Evolutionary conservation across 1,140 invertebrate species (phyloP), one percentile per base, ranked within the genome.

Genomic region (Lordiphosa mommai): DNA sequence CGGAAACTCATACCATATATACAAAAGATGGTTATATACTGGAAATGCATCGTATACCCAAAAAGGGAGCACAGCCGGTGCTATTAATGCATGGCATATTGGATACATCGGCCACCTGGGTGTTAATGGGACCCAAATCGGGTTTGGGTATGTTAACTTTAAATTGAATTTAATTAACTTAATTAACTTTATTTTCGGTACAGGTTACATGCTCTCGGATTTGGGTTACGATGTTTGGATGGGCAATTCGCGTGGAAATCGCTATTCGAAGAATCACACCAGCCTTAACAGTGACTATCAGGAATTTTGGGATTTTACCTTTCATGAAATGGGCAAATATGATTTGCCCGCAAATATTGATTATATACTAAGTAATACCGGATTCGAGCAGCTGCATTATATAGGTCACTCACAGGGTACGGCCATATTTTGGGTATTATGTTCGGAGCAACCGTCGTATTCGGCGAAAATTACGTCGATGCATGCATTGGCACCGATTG

Each of bases 311-410:
- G 89, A 93, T 59, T 96, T 94, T 73, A 94, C 93, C 37, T 96
- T 92, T 90, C 93, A 96, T 74, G 94, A 96, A 89, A 95, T 96
- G 90, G 94, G 93, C 34, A 88, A 91, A 29, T 92, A 92, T 58
- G 95, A 97, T 88, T 66, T 96, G 23, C 94, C 95, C 1, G 92
- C 94, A 0, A 93, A 93, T 88, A 92, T 97, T 34, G 92, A 95
- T 73, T 93, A 93, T 71, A 91, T 94, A 23, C 86, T 95, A 1
- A 86, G 89, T n/a, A 71, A 87, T 7, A 95, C 94, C 0, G 90
- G 90, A 2, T 87, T 91, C 51, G 63, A 89, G 12, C 89, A 92
- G 52, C 68, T 96, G 1, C 91, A 91, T 67, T 95, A 94, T 59
- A 90, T 95, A 3, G 93, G 94, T 0, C 93, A 94, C 85, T 92